Evolutionary conservation across 2,888 invertebrate species (phyloP).

Genomic region (Caenorhabditis panamensis): DNA sequence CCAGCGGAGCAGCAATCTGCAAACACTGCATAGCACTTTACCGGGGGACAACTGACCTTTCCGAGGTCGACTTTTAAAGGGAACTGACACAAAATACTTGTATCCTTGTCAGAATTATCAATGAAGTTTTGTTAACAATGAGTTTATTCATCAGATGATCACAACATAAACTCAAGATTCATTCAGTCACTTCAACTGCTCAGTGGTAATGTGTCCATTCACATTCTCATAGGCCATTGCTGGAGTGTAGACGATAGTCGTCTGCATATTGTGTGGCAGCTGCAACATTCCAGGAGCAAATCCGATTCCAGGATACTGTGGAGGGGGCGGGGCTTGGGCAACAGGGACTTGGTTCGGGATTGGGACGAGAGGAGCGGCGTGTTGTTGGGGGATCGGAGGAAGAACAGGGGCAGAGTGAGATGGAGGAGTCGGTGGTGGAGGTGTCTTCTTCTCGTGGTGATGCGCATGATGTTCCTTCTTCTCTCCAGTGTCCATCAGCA

Average conservation of each 20-base stretch:
- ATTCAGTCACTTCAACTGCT: slow-evolving; percentile 17
- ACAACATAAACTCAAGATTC: slow-evolving; percentile 24
- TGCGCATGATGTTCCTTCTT: slow-evolving; percentile 9
- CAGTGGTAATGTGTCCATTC: slow-evolving; percentile 34
- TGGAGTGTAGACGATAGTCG: slow-evolving; percentile 61
- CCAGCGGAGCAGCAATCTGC: neutral
- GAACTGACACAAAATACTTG: no score
- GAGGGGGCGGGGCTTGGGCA: slow-evolving; percentile 26
- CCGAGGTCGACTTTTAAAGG: neutral
- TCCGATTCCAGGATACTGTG: slow-evolving; percentile 38
- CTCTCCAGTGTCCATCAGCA: slow-evolving; percentile 44
- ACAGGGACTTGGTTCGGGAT: slow-evolving; percentile 31
- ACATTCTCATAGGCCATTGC: slow-evolving; percentile 39
- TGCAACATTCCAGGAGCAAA: slow-evolving; percentile 58
- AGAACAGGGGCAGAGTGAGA: no score
- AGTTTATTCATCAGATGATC: slow-evolving; percentile 38
- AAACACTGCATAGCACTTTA: neutral
- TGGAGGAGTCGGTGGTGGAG: slow-evolving; percentile 45
- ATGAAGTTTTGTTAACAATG: slow-evolving; percentile 31
- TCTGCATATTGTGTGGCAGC: slow-evolving; percentile 55
- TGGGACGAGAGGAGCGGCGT: neutral
- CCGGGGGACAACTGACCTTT: neutral
- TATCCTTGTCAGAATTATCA: no score
- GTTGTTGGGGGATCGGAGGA: neutral
- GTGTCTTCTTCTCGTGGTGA: slow-evolving; percentile 16